Evolutionary conservation across 2,888 invertebrate genomes (phyloP), one percentile per base, ranked within the genome.

Genomic region (Lasioglossum pauxillum): DNA sequence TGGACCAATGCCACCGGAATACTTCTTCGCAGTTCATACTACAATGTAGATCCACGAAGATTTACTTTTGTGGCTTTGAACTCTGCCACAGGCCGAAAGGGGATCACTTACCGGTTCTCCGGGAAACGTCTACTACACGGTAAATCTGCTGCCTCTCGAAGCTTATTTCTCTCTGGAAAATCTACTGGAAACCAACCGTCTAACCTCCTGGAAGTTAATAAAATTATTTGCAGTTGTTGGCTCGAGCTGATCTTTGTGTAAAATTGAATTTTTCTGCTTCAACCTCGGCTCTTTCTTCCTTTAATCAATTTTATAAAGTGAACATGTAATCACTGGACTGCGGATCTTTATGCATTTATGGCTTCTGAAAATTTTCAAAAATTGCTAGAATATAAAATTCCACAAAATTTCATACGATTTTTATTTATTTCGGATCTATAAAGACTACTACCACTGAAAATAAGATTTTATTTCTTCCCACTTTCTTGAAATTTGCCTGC

Each of bases 1-100:
- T 64, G 64, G 64, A 64, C 31, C 64, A 14, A 31, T 64, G 64
- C 64, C 64, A 64, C 64, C 16, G 7, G 31, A n/a, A 53, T 53
- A 64, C 14, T 27, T 64, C 16, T 31, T 31, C 31, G 16, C 64
- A 16, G 64, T 64, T 31, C 31, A 64, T 64, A 16, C 64, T 31
- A 64, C 31, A 16, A 64, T 31, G 64, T 64, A 31, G 31, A 64
- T 64, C 31, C 64, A 31, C 64, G 64, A 16, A 64, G 64, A 64
- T 64, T 64, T 64, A 64, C 31, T 31, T 64, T 64, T 31, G 64
- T 14, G 64, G 64, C 64, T 64, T 16, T 64, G 64, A 31, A 64
- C 31, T 31, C 27, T 31, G 16, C 14, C 64, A 16, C 64, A 5
- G 31, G 31, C 64, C 64, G 5, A 16, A 14, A 16, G 64, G 64